Evolutionary conservation across 2,888 invertebrate species (phyloP).

Genomic region (Lasiommata megera): DNA sequence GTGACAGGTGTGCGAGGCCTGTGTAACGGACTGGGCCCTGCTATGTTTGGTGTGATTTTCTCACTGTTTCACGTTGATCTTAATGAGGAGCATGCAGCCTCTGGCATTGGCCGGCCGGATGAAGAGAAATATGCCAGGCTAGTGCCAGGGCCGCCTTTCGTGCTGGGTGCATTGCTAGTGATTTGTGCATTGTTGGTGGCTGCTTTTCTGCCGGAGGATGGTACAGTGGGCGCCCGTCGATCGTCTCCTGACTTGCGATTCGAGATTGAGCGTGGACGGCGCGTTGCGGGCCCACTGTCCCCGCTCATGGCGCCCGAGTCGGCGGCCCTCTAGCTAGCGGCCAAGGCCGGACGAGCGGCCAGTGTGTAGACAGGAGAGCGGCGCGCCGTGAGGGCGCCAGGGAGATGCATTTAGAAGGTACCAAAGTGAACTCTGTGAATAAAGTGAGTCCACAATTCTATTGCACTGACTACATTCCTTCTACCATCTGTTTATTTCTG

Average conservation of each 20-base stretch:
- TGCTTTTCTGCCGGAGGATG: constrained; percentile 90
- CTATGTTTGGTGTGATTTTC: constrained; percentile 98
- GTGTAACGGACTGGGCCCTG: constrained; percentile 98
- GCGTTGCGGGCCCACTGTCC: constrained; percentile 88
- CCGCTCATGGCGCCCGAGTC: constrained; percentile 90
- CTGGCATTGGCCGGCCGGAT: constrained; percentile 49
- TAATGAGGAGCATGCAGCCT: constrained; percentile 85
- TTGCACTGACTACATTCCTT: constrained; percentile 56
- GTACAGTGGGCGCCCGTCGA: constrained; percentile 56
- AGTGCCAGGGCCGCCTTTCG: constrained; percentile 98
- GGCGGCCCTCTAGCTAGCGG: constrained; percentile 85
- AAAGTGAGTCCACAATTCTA: constrained; percentile 47
- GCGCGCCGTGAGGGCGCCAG: constrained; percentile 39
- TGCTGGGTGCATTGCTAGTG: constrained; percentile 98
- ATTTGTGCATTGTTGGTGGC: constrained; percentile 97
- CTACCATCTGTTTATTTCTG: constrained; percentile 44
- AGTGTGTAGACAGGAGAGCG: constrained; percentile 63
- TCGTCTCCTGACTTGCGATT: constrained; percentile 89
- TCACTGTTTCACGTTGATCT: constrained; percentile 99
- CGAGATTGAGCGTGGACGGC: constrained; percentile 89
- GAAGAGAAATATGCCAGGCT: constrained; percentile 84
- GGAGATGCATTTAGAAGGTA: constrained; percentile 66
- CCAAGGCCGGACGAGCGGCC: constrained; percentile 66
- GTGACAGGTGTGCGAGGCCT: constrained; percentile 99
- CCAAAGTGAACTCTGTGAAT: constrained; percentile 62